Evolutionary conservation across 2,797 vertebrate species (phyloP).

Genomic region (Rallus crepitans): DNA sequence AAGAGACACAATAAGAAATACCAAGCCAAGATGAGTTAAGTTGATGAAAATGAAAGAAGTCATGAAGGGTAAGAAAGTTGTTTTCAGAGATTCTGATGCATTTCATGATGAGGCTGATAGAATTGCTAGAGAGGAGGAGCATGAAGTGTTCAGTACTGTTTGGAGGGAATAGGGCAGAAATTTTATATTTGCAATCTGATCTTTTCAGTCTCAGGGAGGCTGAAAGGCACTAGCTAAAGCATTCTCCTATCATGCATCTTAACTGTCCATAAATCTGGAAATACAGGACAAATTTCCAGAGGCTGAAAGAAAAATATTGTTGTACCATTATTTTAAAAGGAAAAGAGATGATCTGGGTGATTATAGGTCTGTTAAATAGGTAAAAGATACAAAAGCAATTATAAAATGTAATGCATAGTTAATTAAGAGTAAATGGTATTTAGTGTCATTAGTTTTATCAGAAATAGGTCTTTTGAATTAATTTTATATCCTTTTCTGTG

Average conservation of each 20-base stretch:
- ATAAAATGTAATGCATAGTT: neutral
- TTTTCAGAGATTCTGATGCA: neutral
- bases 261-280: neutral
- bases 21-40: neutral
- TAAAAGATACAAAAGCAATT: neutral
- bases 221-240: neutral
- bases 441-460: neutral
- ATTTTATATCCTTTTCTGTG: neutral
- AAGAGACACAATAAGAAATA: neutral
- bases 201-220: neutral
- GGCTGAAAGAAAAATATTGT: neutral
- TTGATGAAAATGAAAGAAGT: neutral
- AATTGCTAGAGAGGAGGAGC: neutral
- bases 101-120: neutral
- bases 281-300: neutral
- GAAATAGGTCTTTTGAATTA: neutral
- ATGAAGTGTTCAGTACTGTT: neutral
- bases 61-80: neutral
- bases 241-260: neutral
- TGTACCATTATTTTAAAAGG: neutral
- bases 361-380: neutral
- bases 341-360: neutral
- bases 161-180: neutral
- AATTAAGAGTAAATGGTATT: neutral
- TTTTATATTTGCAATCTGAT: neutral